Evolutionary conservation across 2,113 vertebrate species (phyloP), one percentile per base, ranked within the genome.

Genomic region (Odobenus rosmarus): DNA sequence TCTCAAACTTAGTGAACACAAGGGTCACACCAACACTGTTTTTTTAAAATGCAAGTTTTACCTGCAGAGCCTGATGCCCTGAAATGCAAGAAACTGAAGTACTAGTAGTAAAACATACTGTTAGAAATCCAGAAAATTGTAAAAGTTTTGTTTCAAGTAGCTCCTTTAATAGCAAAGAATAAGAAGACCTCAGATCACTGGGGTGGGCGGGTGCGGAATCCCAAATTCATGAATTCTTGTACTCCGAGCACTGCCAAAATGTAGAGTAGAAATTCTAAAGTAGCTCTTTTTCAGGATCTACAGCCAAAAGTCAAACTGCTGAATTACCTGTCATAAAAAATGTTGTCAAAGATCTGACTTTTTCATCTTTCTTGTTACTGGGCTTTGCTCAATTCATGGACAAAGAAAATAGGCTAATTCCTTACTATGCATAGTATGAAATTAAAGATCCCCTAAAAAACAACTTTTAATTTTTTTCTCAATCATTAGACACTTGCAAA

Each of bases 1-100:
- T 97, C 81, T 91, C 64, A 96, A 90, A 81, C 39, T 95, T 57
- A 89, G 23, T 51, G 21, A 91, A 42, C 72, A 51, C 57, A 85
- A 85, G 42, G 2, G 51, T 67, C n/a, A 76, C 4, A 61, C 10
- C 16, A 88, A 77, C 24, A 14, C 36, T 79, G 53, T 90, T 72
- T 62, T 88, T 91, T 92, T 53, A 84, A 57, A 71, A 79, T 15
- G 24, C 16, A 82, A 81, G 18, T 64, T 81, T 83, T 83, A 64
- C 5, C 42, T 93, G n/a, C 1, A 88, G 21, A 80, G 10, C 72
- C 36, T 39, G 6, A 77, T 67, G 33, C 23, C 95, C 28, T 88
- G 46, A 87, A 88, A 31, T n/a, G n/a, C 0, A 33, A 89, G 55
- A 90, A 77, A 80, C 1, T 79, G 49, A 91, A 19, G 3, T 64